Conservation (phyloP, 1,140 invertebrate species). For the Drosophila funebris region DNA sequence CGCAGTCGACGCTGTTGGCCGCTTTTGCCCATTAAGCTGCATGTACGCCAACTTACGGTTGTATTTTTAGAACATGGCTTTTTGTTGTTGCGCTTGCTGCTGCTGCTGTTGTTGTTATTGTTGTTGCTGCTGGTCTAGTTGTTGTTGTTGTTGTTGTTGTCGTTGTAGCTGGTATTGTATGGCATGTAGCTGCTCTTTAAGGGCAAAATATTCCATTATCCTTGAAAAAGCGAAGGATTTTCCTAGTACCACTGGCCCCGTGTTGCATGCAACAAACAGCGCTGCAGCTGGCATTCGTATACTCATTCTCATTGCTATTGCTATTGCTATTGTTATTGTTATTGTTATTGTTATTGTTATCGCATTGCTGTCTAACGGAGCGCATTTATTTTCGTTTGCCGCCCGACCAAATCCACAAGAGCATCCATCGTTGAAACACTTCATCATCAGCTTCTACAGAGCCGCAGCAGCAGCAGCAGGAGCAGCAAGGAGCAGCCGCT, state of each 20-base stretch:
- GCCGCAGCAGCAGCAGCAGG: conserved; percentile 4
- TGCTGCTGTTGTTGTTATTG: conserved; percentile 26
- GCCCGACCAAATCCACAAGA: conserved; percentile 66
- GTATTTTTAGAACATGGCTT: conserved; percentile 77
- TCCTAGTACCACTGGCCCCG: background rate
- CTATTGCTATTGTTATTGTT: conserved; percentile 13
- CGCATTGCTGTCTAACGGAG: conserved; percentile 47
- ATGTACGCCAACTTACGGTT: conserved; percentile 79
- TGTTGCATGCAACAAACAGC: background rate
- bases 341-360: conserved; percentile 45
- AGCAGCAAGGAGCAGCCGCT: background rate
- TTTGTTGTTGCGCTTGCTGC: conserved; percentile 47
- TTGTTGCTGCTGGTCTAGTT: no score
- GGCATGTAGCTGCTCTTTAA: conserved; percentile 75
- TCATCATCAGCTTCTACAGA: conserved; percentile 16
- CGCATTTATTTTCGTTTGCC: conserved; percentile 72
- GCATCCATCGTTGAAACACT: conserved; percentile 37
- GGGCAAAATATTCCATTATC: conserved; percentile 76
- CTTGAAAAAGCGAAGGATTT: conserved; percentile 79
- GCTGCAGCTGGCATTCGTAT: conserved; percentile 55
- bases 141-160: conserved; percentile 30
- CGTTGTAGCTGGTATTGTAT: conserved; percentile 36
- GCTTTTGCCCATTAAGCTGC: conserved; percentile 79
- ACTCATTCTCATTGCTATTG: conserved; percentile 42
- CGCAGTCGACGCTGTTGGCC: conserved; percentile 73